A percentile compares a stretch with the other conserved stretches of the same genome.
Evolutionary conservation across 2,113 vertebrate genomes (phyloP).

Genomic region (Murina feae): DNA sequence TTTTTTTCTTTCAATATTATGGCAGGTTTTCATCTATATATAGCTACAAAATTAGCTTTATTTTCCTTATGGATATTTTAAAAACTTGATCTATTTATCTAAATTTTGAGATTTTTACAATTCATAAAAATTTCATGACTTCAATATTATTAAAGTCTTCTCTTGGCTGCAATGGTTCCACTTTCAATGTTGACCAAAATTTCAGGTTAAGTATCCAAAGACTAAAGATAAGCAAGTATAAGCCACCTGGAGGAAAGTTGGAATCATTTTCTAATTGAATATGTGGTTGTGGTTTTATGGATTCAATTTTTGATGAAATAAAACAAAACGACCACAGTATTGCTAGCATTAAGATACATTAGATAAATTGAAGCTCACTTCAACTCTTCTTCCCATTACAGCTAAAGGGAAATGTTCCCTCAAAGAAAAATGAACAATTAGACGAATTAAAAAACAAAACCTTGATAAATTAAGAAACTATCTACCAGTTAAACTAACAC

Average conservation of each 20-base stretch:
- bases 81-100: not conserved
- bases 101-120: not conserved
- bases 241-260: conserved; percentile 55
- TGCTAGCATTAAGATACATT: conserved; percentile 52
- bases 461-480: conserved; percentile 72
- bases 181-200: conserved; percentile 25
- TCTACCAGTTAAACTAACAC: conserved; percentile 82
- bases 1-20: not conserved
- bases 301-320: conserved; percentile 59
- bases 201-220: not conserved
- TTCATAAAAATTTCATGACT: not conserved
- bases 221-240: conserved; percentile 37
- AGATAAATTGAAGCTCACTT: conserved; percentile 51
- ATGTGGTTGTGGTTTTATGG: conserved; percentile 57
- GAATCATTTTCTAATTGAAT: conserved; percentile 70
- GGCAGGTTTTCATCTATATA: not conserved
- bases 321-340: conserved; percentile 46
- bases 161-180: not conserved
- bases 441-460: conserved; percentile 38
- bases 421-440: conserved; percentile 52
- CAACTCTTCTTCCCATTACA: conserved; percentile 9
- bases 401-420: conserved; percentile 52
- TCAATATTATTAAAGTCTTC: not conserved
- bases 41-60: not conserved
- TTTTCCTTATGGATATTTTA: not conserved